Evolutionary conservation across 2,113 vertebrate genomes (phyloP), one percentile per base, ranked within the genome.

Genomic region (Tetrao urogallus): DNA sequence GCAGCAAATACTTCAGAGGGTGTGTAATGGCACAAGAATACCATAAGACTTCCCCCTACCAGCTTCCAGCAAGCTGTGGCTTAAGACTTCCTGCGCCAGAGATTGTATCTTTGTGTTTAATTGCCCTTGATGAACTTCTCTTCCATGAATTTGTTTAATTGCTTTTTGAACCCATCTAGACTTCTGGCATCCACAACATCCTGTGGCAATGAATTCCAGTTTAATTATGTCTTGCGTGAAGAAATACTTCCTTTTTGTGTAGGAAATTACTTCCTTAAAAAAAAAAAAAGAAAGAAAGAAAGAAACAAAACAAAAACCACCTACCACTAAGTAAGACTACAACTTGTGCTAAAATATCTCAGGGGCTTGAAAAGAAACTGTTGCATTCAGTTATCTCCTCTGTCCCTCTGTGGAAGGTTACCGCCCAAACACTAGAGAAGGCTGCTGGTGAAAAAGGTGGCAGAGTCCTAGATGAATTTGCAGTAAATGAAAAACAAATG

Each of bases 71-170:
- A 90, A 90, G 86, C 90, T 96, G 90, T 90, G 95, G 90, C 92
- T 95, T 93, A 94, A 92, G 83, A 92, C 88, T 96, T 96, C 95
- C 95, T 95, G 93, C 81, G 90, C 92, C 96, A 96, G 88, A 96
- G 96, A 96, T 95, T 81, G 76, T 96, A 96, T 96, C 95, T 92
- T 88, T 75, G 88, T 81, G 93, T 89, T 96, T 96, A 96, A 96
- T 96, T 95, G 93, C 95, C 96, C 95, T 84, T 52, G 52, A 96
- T 96, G 95, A 96, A 96, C 93, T 95, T 95, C 52, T 47, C 93
- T 96, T 94, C 93, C 95, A 96, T 88, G 93, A 95, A 94, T 96
- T 96, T 94, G 90, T 95, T 94, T 96, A 95, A 96, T 96, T 96
- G 92, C 90, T 94, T 96, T 96, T 86, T 92, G 82, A 96, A 96